Evolutionary conservation across 2,888 invertebrate species (phyloP).

Genomic region (Nemapogon koenigi): DNA sequence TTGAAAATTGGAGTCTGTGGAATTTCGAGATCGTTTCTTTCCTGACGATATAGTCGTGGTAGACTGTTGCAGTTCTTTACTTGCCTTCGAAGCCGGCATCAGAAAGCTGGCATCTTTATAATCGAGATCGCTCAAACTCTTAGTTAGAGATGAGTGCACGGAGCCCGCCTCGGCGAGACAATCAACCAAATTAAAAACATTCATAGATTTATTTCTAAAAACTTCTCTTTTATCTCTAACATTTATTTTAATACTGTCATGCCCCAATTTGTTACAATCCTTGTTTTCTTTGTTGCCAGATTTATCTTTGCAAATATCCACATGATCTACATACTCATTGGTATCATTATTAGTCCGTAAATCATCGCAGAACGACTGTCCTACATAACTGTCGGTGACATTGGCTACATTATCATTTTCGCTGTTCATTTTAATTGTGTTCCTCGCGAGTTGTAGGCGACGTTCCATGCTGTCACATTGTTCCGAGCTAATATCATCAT

Average conservation of each 20-base stretch:
- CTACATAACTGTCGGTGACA: slow-evolving; percentile 40
- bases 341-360: slow-evolving; percentile 26
- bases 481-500: slow-evolving; percentile 20
- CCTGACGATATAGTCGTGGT: slow-evolving; percentile 55
- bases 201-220: slow-evolving; percentile 56
- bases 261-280: slow-evolving; percentile 29
- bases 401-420: slow-evolving; percentile 32
- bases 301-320: slow-evolving; percentile 34
- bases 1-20: slow-evolving; percentile 55
- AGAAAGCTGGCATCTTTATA: slow-evolving; percentile 38
- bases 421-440: slow-evolving; percentile 32
- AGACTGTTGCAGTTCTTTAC: slow-evolving; percentile 46
- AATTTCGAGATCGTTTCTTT: slow-evolving; percentile 56
- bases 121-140: slow-evolving; percentile 54
- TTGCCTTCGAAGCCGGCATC: slow-evolving; percentile 36
- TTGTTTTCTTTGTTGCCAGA: slow-evolving; percentile 48
- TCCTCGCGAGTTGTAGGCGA: slow-evolving; percentile 35
- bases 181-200: slow-evolving; percentile 55
- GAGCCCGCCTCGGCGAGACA: slow-evolving; percentile 49
- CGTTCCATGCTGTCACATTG: slow-evolving; percentile 34
- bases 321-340: slow-evolving; percentile 24
- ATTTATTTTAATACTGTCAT: slow-evolving; percentile 29
- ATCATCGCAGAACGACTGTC: slow-evolving; percentile 37
- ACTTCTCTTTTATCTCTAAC: slow-evolving; percentile 53
- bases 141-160: slow-evolving; percentile 50